These are phyloP conservation scores for Celastrina argiolus DNA, from an alignment of 2,888 invertebrate genomes.

Conservation along the genomic window DNA sequence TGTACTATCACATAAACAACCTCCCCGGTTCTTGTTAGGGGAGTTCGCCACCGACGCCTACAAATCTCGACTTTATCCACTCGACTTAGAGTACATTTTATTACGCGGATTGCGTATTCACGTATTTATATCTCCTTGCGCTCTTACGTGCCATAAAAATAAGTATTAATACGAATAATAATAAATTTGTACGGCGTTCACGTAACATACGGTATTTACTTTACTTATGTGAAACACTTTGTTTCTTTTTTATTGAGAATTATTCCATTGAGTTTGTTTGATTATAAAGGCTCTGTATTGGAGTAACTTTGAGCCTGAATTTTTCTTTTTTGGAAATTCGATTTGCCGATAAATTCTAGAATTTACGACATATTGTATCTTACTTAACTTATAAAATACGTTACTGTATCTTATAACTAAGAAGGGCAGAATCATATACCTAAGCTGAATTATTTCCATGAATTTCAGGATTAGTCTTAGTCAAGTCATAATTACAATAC, in stretches of 20 bases:
- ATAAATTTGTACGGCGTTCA: slow-evolving; percentile 18
- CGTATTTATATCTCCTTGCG: slow-evolving; percentile 24
- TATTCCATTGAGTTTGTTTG: background rate
- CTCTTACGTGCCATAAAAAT: slow-evolving; percentile 21
- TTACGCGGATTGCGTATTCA: background rate
- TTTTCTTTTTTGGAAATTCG: too few species aligned
- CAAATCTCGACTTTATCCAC: background rate
- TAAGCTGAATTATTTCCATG: too few species aligned
- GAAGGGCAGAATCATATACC: too few species aligned
- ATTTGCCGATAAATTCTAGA: too few species aligned
- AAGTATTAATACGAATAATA: slow-evolving; percentile 23
- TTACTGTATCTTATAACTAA: too few species aligned
- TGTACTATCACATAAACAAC: slow-evolving; percentile 24
- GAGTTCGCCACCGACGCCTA: background rate
- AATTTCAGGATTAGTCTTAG: too few species aligned
- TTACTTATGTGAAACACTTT: slow-evolving; percentile 16
- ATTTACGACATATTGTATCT: too few species aligned
- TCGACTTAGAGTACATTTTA: background rate
- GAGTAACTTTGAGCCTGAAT: too few species aligned
- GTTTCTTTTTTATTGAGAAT: slow-evolving; percentile 6
- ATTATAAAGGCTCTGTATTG: background rate
- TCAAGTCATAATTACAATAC: too few species aligned
- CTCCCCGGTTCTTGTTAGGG: slow-evolving; percentile 16
- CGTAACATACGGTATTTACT: slow-evolving; percentile 21
- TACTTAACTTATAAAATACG: too few species aligned